Evolutionary conservation across 2,113 vertebrate species (phyloP).

Genomic region (Corvus hawaiiensis): DNA sequence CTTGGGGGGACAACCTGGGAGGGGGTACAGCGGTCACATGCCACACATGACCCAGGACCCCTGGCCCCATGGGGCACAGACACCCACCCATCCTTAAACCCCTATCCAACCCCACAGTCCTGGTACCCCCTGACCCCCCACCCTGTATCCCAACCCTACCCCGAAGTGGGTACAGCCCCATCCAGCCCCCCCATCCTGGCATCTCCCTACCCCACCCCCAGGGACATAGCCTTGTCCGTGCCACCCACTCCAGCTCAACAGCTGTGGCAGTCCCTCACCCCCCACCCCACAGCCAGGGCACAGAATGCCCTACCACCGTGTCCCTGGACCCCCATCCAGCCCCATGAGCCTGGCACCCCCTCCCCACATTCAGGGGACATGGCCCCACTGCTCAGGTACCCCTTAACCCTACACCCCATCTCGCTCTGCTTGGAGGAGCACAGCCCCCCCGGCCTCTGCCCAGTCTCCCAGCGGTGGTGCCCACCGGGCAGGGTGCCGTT

Average conservation of each 20-base stretch:
- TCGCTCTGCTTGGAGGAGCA: background rate
- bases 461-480: background rate
- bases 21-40: background rate
- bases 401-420: background rate
- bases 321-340: background rate
- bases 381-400: background rate
- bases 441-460: background rate
- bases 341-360: background rate
- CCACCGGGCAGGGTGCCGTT: constrained; percentile 90
- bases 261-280: background rate
- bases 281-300: background rate
- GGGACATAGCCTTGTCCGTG: background rate
- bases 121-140: background rate
- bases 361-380: background rate
- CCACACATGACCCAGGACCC: background rate
- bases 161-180: background rate
- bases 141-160: background rate
- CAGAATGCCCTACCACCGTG: background rate
- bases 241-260: background rate
- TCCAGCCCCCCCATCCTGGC: background rate
- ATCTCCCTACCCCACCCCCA: background rate
- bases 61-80: background rate
- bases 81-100: background rate
- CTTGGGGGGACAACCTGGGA: constrained; percentile 86
- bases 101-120: background rate